These are phyloP conservation scores for Trichogramma evanescens DNA, from an alignment of 2,888 invertebrate species.

Conservation along the genomic window DNA sequence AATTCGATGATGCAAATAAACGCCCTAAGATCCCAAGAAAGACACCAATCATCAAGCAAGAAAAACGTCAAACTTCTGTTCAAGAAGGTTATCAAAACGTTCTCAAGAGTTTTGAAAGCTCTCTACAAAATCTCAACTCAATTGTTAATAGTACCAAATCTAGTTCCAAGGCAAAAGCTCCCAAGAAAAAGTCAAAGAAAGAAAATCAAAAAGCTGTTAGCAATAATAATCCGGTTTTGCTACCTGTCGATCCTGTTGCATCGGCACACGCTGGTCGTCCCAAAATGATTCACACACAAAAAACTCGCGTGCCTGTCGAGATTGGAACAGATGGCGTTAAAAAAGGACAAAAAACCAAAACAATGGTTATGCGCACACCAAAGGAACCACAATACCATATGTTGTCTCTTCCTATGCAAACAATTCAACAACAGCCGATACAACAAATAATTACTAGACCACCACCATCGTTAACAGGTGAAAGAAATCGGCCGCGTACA, in stretches of 20 bases:
- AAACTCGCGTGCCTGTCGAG: constrained; percentile 52
- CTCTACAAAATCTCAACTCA: constrained; percentile 45
- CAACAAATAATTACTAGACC: constrained; percentile 29
- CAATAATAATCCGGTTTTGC: constrained; percentile 14
- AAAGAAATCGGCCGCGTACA: constrained; percentile 53
- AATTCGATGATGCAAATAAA: background rate
- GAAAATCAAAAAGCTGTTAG: constrained; percentile 36
- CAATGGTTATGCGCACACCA: constrained; percentile 53
- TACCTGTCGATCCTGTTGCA: constrained; percentile 31
- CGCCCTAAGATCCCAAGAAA: constrained; percentile 30
- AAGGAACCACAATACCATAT: constrained; percentile 32
- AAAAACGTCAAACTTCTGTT: constrained; percentile 31
- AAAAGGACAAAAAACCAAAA: constrained; percentile 54
- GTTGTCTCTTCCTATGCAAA: constrained; percentile 23
- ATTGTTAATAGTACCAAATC: constrained; percentile 47
- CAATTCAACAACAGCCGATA: constrained; percentile 35
- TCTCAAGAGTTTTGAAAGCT: constrained; percentile 42
- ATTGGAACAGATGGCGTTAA: constrained; percentile 51
- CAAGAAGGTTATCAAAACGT: constrained; percentile 44
- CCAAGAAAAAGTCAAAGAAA: constrained; percentile 42
- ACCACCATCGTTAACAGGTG: constrained; percentile 22
- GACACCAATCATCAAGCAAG: constrained; percentile 50
- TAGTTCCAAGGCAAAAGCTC: constrained; percentile 36
- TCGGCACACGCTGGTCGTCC: constrained; percentile 53
- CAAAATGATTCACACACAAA: constrained; percentile 73